Percentiles rank a stretch among this genome's conserved stretches.
phyloP scores from a whole-genome alignment of 2,797 vertebrate genomes.

The Periophthalmus magnuspinnatus region DNA sequence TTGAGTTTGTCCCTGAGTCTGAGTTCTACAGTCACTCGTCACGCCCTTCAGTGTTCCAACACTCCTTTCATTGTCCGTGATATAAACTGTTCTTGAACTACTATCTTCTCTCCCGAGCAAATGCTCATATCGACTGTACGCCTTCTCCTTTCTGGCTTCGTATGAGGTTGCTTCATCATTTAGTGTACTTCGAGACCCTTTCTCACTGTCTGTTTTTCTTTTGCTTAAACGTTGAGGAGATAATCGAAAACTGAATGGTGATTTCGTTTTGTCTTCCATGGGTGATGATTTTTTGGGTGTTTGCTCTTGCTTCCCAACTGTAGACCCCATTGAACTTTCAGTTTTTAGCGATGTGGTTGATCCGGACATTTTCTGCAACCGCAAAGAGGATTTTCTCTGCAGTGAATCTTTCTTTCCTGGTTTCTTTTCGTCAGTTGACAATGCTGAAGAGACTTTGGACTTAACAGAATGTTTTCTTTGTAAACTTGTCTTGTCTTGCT shows the following conservation, averaged over 20 bases:
- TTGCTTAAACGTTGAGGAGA: slow-evolving; percentile 54
- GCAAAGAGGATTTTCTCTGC: slow-evolving; percentile 41
- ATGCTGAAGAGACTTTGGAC: slow-evolving; percentile 32
- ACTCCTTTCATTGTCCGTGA: slow-evolving; percentile 33
- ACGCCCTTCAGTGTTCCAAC: slow-evolving; percentile 8
- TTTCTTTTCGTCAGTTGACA: slow-evolving; percentile 50
- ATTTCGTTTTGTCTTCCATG: slow-evolving; percentile 42
- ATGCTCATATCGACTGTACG: slow-evolving; percentile 62
- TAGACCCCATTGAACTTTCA: slow-evolving; percentile 19
- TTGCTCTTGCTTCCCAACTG: slow-evolving; percentile 11
- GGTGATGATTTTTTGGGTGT: background rate
- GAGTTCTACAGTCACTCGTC: background rate
- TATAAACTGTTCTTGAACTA: background rate
- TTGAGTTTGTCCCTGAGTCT: slow-evolving; percentile 24
- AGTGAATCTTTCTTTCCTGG: slow-evolving; percentile 45
- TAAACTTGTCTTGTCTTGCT: slow-evolving; percentile 19
- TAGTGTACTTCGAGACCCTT: slow-evolving; percentile 6
- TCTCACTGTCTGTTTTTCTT: slow-evolving; percentile 38
- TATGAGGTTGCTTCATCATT: background rate
- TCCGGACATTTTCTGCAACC: slow-evolving; percentile 16
- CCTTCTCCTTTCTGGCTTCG: slow-evolving; percentile 34
- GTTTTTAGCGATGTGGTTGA: slow-evolving; percentile 18
- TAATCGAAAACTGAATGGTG: slow-evolving; percentile 26
- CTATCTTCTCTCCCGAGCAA: slow-evolving; percentile 33
- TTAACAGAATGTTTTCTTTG: slow-evolving; percentile 54